A percentile compares a stretch with the other conserved stretches of the same genome.
Conservation (phyloP, 2,888 invertebrate species). For the Rhamnusium bicolor region DNA sequence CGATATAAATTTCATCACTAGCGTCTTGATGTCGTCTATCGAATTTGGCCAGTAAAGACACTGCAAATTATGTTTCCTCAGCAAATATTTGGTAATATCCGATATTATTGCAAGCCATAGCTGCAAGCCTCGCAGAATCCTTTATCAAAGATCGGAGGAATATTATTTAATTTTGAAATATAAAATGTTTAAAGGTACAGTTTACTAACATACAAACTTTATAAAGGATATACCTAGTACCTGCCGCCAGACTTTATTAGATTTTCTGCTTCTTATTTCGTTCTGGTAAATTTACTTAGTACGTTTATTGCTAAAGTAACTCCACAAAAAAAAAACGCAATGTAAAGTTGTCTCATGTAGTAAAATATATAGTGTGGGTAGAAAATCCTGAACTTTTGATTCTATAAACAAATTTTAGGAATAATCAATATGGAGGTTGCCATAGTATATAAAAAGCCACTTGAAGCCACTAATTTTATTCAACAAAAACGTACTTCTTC, state of each 20-base stretch:
- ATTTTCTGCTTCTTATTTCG: slow-evolving; percentile 6
- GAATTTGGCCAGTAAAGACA: slow-evolving; percentile 50
- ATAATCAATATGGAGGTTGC: too few relatives aligned
- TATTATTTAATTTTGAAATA: slow-evolving; percentile 26
- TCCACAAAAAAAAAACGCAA: neutral
- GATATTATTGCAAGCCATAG: slow-evolving; percentile 54
- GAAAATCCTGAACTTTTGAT: too few relatives aligned
- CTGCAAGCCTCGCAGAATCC: slow-evolving; percentile 45
- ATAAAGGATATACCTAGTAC: neutral
- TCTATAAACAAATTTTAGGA: too few relatives aligned
- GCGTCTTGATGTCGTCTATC: slow-evolving; percentile 43
- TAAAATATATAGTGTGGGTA: too few relatives aligned
- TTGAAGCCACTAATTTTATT: too few relatives aligned
- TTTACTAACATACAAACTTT: slow-evolving; percentile 3
- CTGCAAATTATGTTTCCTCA: slow-evolving; percentile 61
- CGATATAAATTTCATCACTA: slow-evolving; percentile 53
- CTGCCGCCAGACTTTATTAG: slow-evolving; percentile 11
- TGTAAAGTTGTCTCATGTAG: too few relatives aligned
- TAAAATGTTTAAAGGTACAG: slow-evolving; percentile 22
- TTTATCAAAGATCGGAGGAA: slow-evolving; percentile 39
- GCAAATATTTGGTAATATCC: slow-evolving; percentile 58
- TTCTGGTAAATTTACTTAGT: neutral
- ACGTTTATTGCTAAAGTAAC: neutral
- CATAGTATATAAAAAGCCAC: too few relatives aligned
- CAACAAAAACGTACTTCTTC: too few relatives aligned